Evolutionary conservation across 2,113 vertebrate genomes (phyloP), one percentile per base, ranked within the genome.

Genomic region (Trogon surrucura): DNA sequence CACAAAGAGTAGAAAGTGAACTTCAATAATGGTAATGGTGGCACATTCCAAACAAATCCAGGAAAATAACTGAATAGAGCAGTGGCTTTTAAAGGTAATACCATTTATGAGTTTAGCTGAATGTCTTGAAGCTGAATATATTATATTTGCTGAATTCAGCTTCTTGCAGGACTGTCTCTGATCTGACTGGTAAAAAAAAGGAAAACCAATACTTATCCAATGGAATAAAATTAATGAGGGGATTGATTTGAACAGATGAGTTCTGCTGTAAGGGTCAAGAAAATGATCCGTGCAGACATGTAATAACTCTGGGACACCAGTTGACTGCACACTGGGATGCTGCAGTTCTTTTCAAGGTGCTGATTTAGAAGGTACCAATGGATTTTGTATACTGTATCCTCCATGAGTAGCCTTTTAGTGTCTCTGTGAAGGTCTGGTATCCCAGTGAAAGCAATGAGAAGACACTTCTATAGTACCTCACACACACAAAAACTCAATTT

Each of bases 61-160:
- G 26, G 53, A 60, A 27, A 64, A 16, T 62, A 81, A 75, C 16
- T 10, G 3, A 85, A 50, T 74, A 91, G 81, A 95, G 26, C 8
- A 72, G 18, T 94, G 32, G 16, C 50, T 92, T 89, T 96, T 93
- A 90, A 87, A 89, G 50, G 25, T 77, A 95, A 80, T 13, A 65
- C 11, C 2, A n/a, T 80, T 89, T 51, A 74, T 57, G 48, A 89
- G 41, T 93, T 89, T 80, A 80, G 51, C 44, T 88, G 60, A 85
- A 84, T 85, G 88, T 32, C 13, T 74, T 74, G 27, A 92, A 75
- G 26, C 73, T 86, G 30, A 93, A 73, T 54, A 83, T 73, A 80
- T 44, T 85, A 88, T 36, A 36, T 36, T 36, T 9, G 15, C 8
- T 88, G 26, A 89, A 85, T 84, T 95, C 73, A 70, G 13, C 20